These are phyloP conservation scores for Heliornis fulica DNA, from an alignment of 2,113 vertebrate species.

Conservation along the genomic window DNA sequence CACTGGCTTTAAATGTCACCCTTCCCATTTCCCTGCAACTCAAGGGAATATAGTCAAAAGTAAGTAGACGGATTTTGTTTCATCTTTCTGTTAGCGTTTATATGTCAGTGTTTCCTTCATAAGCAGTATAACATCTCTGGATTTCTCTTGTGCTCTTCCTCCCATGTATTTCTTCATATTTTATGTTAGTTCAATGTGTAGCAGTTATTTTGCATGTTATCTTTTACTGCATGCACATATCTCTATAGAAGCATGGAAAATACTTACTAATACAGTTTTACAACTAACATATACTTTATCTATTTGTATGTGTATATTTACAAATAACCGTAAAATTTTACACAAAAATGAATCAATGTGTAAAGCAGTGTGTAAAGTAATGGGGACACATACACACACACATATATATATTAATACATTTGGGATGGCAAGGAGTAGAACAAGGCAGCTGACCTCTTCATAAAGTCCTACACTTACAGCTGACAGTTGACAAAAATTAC, in stretches of 20 bases:
- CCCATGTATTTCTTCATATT: background rate
- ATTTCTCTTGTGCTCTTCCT: background rate
- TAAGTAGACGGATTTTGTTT: background rate
- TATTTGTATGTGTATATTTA: background rate
- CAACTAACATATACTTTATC: background rate
- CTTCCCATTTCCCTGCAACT: background rate
- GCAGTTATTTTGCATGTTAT: conserved; percentile 5
- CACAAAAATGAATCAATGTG: background rate
- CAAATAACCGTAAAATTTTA: background rate
- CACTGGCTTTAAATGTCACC: background rate
- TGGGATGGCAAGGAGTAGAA: background rate
- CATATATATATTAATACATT: background rate
- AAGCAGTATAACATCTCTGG: background rate
- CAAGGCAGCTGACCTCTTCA: background rate
- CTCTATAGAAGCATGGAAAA: background rate
- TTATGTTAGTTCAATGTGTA: background rate
- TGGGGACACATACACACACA: background rate
- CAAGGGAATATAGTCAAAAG: background rate
- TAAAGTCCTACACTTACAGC: background rate
- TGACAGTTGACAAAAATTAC: background rate
- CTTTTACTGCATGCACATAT: background rate
- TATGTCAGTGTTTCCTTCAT: background rate
- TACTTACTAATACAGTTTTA: background rate
- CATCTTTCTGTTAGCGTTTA: background rate
- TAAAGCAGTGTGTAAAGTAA: background rate